Conservation (phyloP, 2,113 vertebrate species). For the Zootoca vivipara region DNA sequence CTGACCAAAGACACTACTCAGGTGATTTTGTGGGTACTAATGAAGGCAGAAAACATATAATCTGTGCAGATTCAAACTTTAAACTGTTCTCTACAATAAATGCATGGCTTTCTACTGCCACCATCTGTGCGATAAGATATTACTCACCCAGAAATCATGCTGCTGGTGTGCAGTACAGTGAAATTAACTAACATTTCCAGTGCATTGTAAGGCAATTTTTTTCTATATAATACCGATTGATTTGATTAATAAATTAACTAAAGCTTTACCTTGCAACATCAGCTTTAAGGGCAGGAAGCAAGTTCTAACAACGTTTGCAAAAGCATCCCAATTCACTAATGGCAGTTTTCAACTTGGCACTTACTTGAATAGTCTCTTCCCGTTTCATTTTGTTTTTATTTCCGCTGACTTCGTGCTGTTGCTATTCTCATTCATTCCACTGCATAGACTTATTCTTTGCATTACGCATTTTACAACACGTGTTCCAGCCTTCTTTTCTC, state of each 20-base stretch:
- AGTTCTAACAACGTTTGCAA: not conserved
- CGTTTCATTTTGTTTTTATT: slow-evolving; percentile 13
- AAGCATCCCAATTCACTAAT: not conserved
- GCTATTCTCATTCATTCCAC: not conserved
- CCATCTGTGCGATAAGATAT: slow-evolving; percentile 18
- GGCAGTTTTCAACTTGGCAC: not conserved
- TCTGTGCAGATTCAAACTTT: not conserved
- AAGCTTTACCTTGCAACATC: not conserved
- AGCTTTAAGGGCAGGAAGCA: no score
- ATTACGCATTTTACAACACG: not conserved
- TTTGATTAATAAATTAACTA: not conserved
- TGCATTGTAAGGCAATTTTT: not conserved
- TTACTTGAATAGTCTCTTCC: not conserved
- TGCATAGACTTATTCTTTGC: not conserved
- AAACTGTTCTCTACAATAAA: not conserved
- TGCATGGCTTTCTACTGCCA: slow-evolving; percentile 22
- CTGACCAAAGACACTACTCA: not conserved
- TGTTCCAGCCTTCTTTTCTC: not conserved
- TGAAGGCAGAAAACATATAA: not conserved
- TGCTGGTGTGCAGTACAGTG: not conserved
- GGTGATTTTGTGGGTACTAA: not conserved
- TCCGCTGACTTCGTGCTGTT: not conserved
- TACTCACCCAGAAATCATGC: not conserved
- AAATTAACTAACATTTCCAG: not conserved
- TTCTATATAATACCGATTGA: not conserved